These are phyloP conservation scores for Leptodactylus fallax DNA, from an alignment of 2,797 vertebrate species.

Conservation along the genomic window DNA sequence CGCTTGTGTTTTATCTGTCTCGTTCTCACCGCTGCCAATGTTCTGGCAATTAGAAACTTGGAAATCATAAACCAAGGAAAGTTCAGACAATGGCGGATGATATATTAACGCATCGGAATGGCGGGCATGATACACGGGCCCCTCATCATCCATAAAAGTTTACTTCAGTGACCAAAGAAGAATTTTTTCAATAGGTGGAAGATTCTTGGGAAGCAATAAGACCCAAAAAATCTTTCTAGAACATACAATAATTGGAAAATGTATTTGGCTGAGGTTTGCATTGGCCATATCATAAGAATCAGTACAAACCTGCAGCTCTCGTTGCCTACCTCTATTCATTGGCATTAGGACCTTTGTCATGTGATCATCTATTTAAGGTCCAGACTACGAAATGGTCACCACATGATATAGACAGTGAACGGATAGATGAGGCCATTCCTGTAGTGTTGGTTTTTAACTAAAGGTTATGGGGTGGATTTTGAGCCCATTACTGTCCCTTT, in stretches of 20 bases:
- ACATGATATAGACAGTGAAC: not conserved
- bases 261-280: not conserved
- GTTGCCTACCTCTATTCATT: too few relatives aligned
- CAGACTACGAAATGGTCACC: not conserved
- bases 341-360: not conserved
- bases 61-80: not conserved
- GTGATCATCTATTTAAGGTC: not conserved
- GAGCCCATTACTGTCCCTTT: not conserved
- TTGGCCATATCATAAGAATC: not conserved
- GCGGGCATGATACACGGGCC: too few relatives aligned
- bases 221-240: too few relatives aligned
- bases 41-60: not conserved
- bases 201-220: not conserved
- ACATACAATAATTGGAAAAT: not conserved
- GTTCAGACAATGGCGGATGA: not conserved
- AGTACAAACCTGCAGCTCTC: not conserved
- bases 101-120: not conserved
- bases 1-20: not conserved
- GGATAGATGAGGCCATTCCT: not conserved
- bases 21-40: not conserved
- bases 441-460: not conserved
- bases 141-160: too few relatives aligned
- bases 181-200: not conserved
- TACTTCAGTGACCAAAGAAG: not conserved
- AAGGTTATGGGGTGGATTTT: not conserved